Base-by-base conservation (phyloP, 2,113 vertebrate genomes). In the Odocoileus virginianus region DNA sequence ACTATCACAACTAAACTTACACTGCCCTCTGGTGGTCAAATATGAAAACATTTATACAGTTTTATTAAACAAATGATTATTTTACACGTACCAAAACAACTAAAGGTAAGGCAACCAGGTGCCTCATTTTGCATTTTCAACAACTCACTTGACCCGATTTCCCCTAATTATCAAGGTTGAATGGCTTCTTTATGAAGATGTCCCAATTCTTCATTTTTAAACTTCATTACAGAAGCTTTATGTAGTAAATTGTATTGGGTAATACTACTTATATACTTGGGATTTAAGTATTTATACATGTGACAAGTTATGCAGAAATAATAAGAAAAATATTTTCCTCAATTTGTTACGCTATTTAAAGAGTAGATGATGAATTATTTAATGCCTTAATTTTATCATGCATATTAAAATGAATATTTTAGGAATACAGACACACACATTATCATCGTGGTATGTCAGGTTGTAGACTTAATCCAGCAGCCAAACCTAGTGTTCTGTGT, bases 11-110 rank as follows among this genome's bases (percentile, higher is more conserved):
- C 61, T 85, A 94, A 81, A 27, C 81, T 9, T 82, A 21, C 13
- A 79, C 92, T 95, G 83, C 7, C 94, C 88, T 91, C 98, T 97
- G 83, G 96, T 96, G 98, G 92, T 47, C 36, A 96, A 30, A 76
- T 47, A 74, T 82, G 58, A 94, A 97, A 96, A 92, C 74, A 76
- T 82, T 86, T 67, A 9, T 50, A 84, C 50, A 78, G 47, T 54
- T 47, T 11, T 82, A 30, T 71, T 82, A 86, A 89, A 85, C 12
- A 13, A 92, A 21, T 36, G 19, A 40, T 86, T 81, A 16, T 57
- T 86, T 78, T 54, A 74, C 45, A 47, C 4, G 25, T 7, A 9
- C 9, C n/a, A 54, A 58, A 58, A 64, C 71, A 93, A 74, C 45
- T 45, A 87, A 94, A 92, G 33, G n/a, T 28, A 67, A 85, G 43